These are phyloP conservation scores for Ciona savignyi DNA, from an alignment of 23 tunicate genomes.

Conservation along the genomic window DNA sequence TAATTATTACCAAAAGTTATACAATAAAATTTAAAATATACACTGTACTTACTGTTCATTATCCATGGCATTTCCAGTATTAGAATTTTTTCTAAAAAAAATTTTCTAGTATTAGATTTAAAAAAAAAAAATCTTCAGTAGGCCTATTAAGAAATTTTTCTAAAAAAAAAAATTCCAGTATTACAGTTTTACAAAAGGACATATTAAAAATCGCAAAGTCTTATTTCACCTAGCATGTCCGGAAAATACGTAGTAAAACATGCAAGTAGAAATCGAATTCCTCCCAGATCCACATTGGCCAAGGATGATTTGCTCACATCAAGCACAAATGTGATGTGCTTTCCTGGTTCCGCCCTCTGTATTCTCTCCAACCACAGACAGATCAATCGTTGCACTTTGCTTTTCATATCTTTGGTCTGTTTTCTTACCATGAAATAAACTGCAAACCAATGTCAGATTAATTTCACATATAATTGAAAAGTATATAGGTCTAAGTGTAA, in stretches of 20 bases:
- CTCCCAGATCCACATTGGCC: conserved; percentile 65
- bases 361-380: conserved; percentile 80
- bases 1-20: too few relatives aligned
- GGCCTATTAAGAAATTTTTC: too few relatives aligned
- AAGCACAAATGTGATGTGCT: conserved; percentile 66
- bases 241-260: conserved; percentile 80
- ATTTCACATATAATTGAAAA: too few relatives aligned
- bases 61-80: conserved; percentile 97
- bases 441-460: conserved; percentile 4
- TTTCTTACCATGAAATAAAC: conserved; percentile 43
- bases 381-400: conserved; percentile 29
- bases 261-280: conserved; percentile 55
- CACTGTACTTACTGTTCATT: conserved; percentile 74
- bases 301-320: conserved; percentile 63
- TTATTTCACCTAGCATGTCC: conserved; percentile 79
- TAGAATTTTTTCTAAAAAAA: conserved; percentile 71
- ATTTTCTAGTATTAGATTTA: too few relatives aligned
- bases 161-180: too few relatives aligned
- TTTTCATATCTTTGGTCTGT: conserved; percentile 75
- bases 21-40: too few relatives aligned
- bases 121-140: too few relatives aligned
- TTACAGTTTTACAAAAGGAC: too few relatives aligned
- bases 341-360: conserved; percentile 66
- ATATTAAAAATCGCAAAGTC: too few relatives aligned
- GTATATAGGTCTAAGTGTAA: too few relatives aligned